Conservation (phyloP, 2,113 vertebrate genomes). For the Amblyornis subalaris region DNA sequence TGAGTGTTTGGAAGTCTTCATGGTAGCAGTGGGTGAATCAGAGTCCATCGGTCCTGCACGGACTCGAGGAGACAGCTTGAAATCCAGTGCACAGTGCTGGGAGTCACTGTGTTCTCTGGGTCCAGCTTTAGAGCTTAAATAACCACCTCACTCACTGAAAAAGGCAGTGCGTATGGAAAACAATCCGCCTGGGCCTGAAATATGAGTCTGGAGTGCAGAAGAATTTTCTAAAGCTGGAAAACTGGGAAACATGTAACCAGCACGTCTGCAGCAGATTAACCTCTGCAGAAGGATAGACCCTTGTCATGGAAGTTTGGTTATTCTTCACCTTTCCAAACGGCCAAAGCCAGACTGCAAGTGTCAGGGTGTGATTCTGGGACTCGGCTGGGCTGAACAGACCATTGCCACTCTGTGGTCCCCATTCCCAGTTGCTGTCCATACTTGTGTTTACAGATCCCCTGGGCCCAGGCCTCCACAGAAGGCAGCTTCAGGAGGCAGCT, state of each 20-base stretch:
- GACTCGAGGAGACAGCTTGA: neutral
- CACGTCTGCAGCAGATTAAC: neutral
- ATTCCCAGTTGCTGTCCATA: neutral
- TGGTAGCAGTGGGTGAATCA: neutral
- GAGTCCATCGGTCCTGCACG: accelerated
- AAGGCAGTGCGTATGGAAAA: neutral
- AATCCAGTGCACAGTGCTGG: neutral
- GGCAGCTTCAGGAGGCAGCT: neutral
- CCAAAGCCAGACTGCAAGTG: neutral
- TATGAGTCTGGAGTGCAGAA: neutral
- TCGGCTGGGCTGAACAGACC: neutral
- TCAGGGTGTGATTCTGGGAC: neutral
- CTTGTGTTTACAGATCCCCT: neutral
- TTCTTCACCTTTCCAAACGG: neutral
- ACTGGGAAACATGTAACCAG: neutral
- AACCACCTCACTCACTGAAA: too few relatives aligned
- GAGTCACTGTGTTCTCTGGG: neutral
- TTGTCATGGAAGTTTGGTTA: neutral
- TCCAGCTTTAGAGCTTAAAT: neutral
- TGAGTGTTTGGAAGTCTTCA: neutral
- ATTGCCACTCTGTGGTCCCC: accelerated
- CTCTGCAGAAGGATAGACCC: neutral
- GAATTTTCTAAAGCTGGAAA: neutral
- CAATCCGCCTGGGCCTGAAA: neutral
- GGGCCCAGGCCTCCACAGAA: too few relatives aligned